phyloP scores from a whole-genome alignment of 2,797 vertebrate species.

The Smutsia gigantea region DNA sequence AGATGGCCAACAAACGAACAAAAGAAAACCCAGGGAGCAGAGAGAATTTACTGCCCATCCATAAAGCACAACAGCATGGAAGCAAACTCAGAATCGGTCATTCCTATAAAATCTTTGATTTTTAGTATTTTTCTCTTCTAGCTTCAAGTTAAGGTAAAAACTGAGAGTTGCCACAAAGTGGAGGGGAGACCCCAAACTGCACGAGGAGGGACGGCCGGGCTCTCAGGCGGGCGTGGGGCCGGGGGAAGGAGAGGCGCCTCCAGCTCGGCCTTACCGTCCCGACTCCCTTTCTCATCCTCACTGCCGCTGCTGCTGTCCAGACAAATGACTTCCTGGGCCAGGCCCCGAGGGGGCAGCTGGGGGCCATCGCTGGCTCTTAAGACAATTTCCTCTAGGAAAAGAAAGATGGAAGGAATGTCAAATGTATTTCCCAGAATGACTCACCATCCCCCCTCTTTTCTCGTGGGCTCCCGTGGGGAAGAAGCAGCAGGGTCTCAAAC shows the following conservation, averaged over 20 bases:
- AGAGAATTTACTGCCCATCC: not conserved
- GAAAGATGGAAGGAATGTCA: not conserved
- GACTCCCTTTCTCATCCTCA: constrained; percentile 91
- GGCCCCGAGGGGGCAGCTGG: constrained; percentile 89
- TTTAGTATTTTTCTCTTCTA: constrained; percentile 15
- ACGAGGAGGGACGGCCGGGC: not conserved
- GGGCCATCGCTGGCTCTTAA: constrained; percentile 91
- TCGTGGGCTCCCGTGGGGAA: not conserved
- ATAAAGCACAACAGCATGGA: not conserved
- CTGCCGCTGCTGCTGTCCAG: constrained; percentile 94
- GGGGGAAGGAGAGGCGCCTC: not conserved
- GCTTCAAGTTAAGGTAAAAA: not conserved
- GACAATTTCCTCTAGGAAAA: constrained; percentile 89
- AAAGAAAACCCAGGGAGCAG: not conserved
- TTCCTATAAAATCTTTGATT: not conserved
- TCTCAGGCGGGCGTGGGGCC: not conserved
- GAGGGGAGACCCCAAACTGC: not conserved
- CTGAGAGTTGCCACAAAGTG: no score
- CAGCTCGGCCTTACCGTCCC: constrained; percentile 86
- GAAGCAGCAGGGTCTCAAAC: not conserved
- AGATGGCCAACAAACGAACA: constrained; percentile 26
- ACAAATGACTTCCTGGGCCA: constrained; percentile 96
- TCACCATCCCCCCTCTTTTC: not conserved
- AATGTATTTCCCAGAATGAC: not conserved
- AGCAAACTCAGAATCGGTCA: not conserved